Base-by-base conservation (phyloP, 1,140 invertebrate genomes). In the Microplitis mediator region DNA sequence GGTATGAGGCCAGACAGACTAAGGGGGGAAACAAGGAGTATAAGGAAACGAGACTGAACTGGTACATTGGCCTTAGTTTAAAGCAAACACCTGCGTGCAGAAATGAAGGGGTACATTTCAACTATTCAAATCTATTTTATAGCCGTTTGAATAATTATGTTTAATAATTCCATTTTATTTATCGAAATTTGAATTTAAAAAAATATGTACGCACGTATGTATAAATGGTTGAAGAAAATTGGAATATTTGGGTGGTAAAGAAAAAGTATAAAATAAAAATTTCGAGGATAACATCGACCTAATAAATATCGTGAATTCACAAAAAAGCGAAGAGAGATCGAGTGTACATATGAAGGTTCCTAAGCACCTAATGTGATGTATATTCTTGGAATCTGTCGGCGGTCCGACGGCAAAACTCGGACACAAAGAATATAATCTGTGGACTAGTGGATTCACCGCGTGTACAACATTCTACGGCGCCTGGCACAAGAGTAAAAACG, bases 341-440 rank as follows among this genome's bases (percentile, higher is more conserved):
- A 31, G 58, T 13, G 23, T 23, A 31, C 58, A 31, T 23, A 13
- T 13, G 62, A 34, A n/a, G n/a, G 14, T 39, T 16, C 14, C 39
- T 66, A 52, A 31, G 50, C 14, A 64, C 13, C 60, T 35, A 23
- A 56, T 39, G 39, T 65, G 70, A 65, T 58, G 51, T 64, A 66
- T 72, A 66, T 72, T 72, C 70, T 66, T 31, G 34, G 70, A 72
- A 72, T 66, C 70, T 58, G 70, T 72, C 70, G 70, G 70, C 62
- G 52, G 50, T 50, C 39, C 51, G 61, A 50, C 39, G 69, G 69
- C 39, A 31, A 66, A 66, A 34, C 14, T 64, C 51, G 39, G 51
- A 54, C 63, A 66, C 60, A 63, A 72, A 66, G 61, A 64, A 65
- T 63, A 64, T 72, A 72, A 72, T 65, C 61, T 36, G 45, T 23